A percentile compares a stretch with the other conserved stretches of the same genome.
These are phyloP conservation scores for Aphaenogaster floridana DNA, from an alignment of 1,140 invertebrate species.

Conservation along the genomic window DNA sequence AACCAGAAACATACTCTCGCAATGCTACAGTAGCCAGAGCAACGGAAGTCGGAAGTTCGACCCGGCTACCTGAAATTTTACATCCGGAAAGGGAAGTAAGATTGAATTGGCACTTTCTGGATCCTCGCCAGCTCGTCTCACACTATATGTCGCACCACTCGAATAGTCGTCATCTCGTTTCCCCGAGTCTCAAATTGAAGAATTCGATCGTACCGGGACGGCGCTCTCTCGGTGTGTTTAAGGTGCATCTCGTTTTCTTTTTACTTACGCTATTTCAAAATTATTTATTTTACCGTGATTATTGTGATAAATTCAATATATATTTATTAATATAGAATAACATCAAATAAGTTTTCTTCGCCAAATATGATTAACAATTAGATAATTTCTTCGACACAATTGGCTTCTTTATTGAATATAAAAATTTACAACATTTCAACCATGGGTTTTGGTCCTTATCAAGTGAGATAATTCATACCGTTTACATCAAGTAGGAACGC, in stretches of 20 bases:
- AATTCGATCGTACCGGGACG: constrained; percentile 64
- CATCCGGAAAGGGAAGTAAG: constrained; percentile 72
- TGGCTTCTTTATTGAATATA: no score
- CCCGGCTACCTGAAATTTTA: constrained; percentile 74
- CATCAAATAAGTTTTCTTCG: no score
- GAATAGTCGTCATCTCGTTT: constrained; percentile 73
- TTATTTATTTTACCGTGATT: constrained; percentile 7
- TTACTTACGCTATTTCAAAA: constrained; percentile 4
- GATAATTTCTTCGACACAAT: no score
- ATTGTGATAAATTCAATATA: constrained; percentile 9
- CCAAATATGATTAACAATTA: no score
- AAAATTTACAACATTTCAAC: no score
- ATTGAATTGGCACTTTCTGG: constrained; percentile 80
- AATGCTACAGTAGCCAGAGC: constrained; percentile 51
- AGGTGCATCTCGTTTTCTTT: constrained; percentile 3
- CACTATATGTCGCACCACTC: constrained; percentile 69
- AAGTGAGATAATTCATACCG: no score
- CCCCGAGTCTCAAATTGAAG: constrained; percentile 77
- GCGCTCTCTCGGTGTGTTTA: constrained; percentile 52
- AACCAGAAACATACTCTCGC: constrained; percentile 53
- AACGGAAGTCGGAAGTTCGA: constrained; percentile 71
- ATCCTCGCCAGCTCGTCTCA: constrained; percentile 72
- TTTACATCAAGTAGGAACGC: no score
- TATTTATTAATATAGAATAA: no score
- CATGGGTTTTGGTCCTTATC: no score